Evolutionary conservation across 2,113 vertebrate species (phyloP).

Genomic region (Origma solitaria): DNA sequence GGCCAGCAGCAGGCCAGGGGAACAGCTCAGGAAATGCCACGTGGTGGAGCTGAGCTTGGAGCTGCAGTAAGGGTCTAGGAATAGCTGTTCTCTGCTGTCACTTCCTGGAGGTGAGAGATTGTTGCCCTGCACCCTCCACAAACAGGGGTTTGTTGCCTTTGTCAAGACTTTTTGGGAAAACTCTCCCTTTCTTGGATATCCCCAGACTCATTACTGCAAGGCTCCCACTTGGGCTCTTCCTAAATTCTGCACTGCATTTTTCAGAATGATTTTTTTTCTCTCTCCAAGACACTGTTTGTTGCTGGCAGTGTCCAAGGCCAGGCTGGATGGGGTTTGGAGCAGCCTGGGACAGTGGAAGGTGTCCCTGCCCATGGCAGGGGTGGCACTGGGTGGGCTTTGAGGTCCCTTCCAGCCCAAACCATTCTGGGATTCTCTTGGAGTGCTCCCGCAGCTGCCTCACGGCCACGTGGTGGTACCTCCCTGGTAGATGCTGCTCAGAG

Average conservation of each 20-base stretch:
- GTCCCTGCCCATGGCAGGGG: background rate
- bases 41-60: background rate
- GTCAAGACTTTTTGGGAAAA: background rate
- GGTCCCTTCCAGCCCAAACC: background rate
- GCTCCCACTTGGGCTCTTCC: background rate
- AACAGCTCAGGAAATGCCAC: background rate
- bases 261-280: background rate
- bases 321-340: background rate
- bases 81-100: background rate
- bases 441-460: background rate
- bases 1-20: background rate
- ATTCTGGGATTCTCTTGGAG: background rate
- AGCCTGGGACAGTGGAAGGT: accelerated
- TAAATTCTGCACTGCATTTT: background rate
- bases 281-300: background rate
- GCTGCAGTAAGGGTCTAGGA: background rate
- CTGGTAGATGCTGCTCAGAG: background rate
- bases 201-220: background rate
- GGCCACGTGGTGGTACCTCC: accelerated
- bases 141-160: background rate
- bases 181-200: background rate
- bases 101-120: background rate
- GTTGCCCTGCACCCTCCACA: background rate
- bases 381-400: background rate
- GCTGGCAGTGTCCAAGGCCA: background rate